phyloP scores from a whole-genome alignment of 2,888 invertebrate species.

The Belgica antarctica region DNA sequence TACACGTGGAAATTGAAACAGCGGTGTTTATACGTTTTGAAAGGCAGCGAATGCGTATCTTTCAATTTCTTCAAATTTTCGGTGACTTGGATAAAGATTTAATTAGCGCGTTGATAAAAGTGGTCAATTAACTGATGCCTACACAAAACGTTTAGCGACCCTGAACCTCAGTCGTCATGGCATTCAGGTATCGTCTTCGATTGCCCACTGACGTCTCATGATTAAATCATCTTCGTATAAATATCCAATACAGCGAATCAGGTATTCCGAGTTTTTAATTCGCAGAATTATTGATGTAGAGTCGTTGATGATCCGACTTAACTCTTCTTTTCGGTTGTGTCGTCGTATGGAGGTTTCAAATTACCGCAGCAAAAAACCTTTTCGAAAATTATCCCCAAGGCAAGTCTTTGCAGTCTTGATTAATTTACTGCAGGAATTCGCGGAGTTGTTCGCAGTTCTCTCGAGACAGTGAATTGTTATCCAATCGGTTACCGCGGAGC shows the following conservation, averaged over 20 bases:
- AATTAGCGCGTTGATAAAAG: too few relatives aligned
- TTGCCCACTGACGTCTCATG: slow-evolving; percentile 6
- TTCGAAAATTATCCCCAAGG: neutral
- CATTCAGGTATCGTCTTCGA: neutral
- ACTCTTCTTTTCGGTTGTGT: neutral
- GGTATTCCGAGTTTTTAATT: neutral
- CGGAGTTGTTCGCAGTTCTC: neutral
- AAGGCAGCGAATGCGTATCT: too few relatives aligned
- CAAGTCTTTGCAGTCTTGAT: neutral
- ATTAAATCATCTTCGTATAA: neutral
- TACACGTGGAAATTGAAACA: too few relatives aligned
- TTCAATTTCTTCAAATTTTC: too few relatives aligned
- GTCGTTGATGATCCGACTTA: neutral
- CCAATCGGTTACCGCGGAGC: too few relatives aligned
- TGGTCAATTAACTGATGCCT: too few relatives aligned
- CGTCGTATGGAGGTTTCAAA: neutral
- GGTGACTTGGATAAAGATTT: too few relatives aligned
- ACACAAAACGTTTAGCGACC: too few relatives aligned
- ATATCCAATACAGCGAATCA: slow-evolving; percentile 1
- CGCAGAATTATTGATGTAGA: neutral
- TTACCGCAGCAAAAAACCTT: neutral
- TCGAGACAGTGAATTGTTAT: neutral
- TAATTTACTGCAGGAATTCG: slow-evolving; percentile 24
- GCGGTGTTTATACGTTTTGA: too few relatives aligned
- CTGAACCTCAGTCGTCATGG: too few relatives aligned